phyloP scores from a whole-genome alignment of 53 echinoderm and acorn worm genomes.

The Paracentrotus lividus region DNA sequence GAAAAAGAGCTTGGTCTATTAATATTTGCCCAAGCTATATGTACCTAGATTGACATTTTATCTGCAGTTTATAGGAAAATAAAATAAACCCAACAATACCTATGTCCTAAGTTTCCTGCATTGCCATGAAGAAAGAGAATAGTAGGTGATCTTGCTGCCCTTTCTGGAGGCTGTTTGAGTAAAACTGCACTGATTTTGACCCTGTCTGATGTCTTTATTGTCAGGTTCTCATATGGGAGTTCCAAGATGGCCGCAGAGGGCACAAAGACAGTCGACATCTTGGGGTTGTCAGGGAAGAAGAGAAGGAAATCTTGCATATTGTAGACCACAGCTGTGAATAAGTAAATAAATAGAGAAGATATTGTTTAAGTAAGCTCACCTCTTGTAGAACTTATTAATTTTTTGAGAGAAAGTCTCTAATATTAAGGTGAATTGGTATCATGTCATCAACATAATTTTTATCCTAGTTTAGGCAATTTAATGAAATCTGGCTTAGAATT shows the following conservation, averaged over 20 bases:
- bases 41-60: too few species aligned
- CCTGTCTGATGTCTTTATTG: conserved; percentile 81
- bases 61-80: background rate
- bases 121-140: conserved; percentile 96
- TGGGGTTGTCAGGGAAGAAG: conserved; percentile 93
- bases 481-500: too few species aligned
- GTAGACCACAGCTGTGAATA: conserved; percentile 84
- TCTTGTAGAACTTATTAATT: too few species aligned
- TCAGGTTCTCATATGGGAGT: conserved; percentile 84
- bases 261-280: conserved; percentile 87
- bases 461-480: too few species aligned
- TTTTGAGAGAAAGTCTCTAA: too few species aligned
- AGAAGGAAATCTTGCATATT: conserved; percentile 92
- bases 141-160: conserved; percentile 80
- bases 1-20: too few species aligned
- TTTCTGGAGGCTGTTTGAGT: conserved; percentile 82
- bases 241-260: conserved; percentile 81
- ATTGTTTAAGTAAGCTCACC: too few species aligned
- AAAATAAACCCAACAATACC: conserved; percentile 68
- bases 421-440: too few species aligned
- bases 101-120: conserved; percentile 97
- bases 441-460: too few species aligned
- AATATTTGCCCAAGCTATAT: background rate
- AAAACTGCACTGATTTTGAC: conserved; percentile 83
- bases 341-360: background rate